phyloP scores from a whole-genome alignment of 1,140 invertebrate genomes.

The Dreissena polymorpha region DNA sequence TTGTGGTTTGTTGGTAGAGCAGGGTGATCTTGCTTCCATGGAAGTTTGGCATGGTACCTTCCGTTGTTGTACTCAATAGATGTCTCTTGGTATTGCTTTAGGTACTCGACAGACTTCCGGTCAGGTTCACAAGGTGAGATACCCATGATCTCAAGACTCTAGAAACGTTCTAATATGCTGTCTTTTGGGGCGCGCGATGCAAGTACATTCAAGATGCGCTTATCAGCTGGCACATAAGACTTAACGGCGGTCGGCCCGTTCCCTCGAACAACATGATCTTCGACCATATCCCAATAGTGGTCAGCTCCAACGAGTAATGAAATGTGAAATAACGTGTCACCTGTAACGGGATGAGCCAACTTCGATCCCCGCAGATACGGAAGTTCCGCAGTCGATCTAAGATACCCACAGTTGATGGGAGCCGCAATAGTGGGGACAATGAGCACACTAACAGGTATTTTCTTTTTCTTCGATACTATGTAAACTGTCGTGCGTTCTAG shows the following conservation, averaged over 20 bases:
- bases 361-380: neutral
- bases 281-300: neutral
- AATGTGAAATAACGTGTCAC: neutral
- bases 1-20: too few species aligned
- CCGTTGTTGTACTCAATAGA: slow-evolving; percentile 3
- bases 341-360: slow-evolving; percentile 5
- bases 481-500: neutral
- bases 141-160: neutral
- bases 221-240: neutral
- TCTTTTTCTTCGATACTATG: neutral
- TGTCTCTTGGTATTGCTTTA: neutral
- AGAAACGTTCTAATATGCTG: slow-evolving; percentile 5
- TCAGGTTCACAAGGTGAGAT: slow-evolving; percentile 1
- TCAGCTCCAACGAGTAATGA: slow-evolving; percentile 4
- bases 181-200: neutral
- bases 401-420: neutral
- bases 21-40: neutral
- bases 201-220: neutral
- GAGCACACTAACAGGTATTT: slow-evolving; percentile 2
- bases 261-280: neutral
- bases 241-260: slow-evolving; percentile 1
- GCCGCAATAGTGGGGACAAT: neutral
- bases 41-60: neutral
- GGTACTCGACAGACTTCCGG: neutral
- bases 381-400: neutral